A percentile compares a stretch with the other conserved stretches of the same genome.
These are phyloP conservation scores for Sebastes paucispinis DNA, from an alignment of 2,797 vertebrate species.

Conservation along the genomic window DNA sequence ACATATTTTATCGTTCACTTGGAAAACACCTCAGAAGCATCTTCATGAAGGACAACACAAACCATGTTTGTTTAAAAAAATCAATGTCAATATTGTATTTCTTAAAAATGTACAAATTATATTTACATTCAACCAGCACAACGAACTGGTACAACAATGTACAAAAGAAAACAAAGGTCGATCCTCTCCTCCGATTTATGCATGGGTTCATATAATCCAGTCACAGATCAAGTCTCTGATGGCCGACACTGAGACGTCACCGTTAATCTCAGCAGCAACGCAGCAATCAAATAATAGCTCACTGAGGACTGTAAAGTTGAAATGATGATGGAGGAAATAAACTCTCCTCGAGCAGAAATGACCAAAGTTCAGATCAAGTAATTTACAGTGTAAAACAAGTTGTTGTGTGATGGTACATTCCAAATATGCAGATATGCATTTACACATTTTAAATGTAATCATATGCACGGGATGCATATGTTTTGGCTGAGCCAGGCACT, in stretches of 20 bases:
- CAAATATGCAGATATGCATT: slow-evolving; percentile 13
- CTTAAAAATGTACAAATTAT: slow-evolving; percentile 94
- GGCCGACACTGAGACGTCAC: slow-evolving; percentile 29
- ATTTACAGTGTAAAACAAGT: slow-evolving; percentile 44
- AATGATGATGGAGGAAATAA: background rate
- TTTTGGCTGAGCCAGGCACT: slow-evolving; percentile 78
- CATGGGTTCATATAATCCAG: slow-evolving; percentile 31
- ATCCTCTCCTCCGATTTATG: slow-evolving; percentile 10
- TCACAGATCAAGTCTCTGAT: slow-evolving; percentile 21
- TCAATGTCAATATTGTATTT: slow-evolving; percentile 83
- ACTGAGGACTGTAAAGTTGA: slow-evolving; percentile 17
- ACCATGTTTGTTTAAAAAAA: slow-evolving; percentile 69
- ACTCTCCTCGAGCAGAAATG: slow-evolving; percentile 1
- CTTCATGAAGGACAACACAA: slow-evolving; percentile 44
- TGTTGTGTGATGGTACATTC: slow-evolving; percentile 1
- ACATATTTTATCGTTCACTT: no score
- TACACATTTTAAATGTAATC: slow-evolving; percentile 15
- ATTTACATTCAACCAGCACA: slow-evolving; percentile 87
- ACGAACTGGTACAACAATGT: slow-evolving; percentile 58
- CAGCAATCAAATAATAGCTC: slow-evolving; percentile 14
- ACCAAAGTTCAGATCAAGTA: slow-evolving; percentile 27
- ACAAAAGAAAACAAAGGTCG: slow-evolving; percentile 46
- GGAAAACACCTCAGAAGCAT: background rate
- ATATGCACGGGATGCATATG: slow-evolving; percentile 50
- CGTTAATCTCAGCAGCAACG: slow-evolving; percentile 37